Conservation (phyloP, 2,113 vertebrate species). For the Scolopax mira region DNA sequence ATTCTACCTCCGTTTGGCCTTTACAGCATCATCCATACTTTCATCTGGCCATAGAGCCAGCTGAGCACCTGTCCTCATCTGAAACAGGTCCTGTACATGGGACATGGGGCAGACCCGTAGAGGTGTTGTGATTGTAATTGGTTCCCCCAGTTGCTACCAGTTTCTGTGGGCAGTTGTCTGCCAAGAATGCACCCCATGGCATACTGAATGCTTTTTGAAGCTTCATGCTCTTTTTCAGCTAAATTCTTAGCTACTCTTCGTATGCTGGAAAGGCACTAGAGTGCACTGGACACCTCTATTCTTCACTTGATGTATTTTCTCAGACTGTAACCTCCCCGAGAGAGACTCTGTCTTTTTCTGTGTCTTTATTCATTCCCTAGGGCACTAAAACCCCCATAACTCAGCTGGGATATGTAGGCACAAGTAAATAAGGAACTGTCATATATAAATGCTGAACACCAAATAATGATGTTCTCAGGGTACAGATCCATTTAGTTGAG, state of each 20-base stretch:
- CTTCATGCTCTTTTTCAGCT: background rate
- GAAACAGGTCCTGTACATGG: background rate
- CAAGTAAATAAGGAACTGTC: background rate
- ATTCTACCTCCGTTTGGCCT: background rate
- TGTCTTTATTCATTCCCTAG: background rate
- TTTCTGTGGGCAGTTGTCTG: background rate
- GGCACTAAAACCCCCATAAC: background rate
- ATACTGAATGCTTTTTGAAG: background rate
- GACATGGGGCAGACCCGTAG: background rate
- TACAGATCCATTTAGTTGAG: conserved; percentile 32
- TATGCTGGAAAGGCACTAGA: background rate
- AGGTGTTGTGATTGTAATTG: background rate
- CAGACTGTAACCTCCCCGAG: background rate
- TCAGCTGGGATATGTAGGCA: background rate
- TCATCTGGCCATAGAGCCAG: background rate
- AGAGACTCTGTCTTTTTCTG: background rate
- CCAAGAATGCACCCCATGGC: background rate
- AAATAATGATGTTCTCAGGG: background rate
- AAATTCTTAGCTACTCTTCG: background rate
- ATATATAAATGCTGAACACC: conserved; percentile 1
- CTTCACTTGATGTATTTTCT: background rate
- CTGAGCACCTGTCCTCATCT: background rate
- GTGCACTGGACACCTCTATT: background rate
- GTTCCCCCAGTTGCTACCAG: background rate
- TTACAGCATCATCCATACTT: background rate